Base-by-base conservation (phyloP, 37 sponge, comb jelly and placozoan species). In the Cliona cf. orientalis region DNA sequence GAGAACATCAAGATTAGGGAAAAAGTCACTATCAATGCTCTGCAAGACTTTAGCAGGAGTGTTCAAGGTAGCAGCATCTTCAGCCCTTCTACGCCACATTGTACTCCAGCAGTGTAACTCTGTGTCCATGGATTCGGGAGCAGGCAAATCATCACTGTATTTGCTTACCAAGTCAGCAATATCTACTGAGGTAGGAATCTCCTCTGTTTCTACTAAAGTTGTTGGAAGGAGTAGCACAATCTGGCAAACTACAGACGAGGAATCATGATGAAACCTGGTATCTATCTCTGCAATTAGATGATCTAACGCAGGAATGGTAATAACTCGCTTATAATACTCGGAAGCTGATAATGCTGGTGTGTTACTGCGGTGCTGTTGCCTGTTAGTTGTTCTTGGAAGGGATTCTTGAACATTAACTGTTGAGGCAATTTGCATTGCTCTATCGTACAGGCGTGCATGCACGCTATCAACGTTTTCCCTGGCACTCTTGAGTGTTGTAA, bases 261-360 rank as follows among this genome's bases (percentile, higher is more conserved):
- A 69, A 21, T 21, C 45, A 35, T 7, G 31, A 31, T 81, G 61
- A 69, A 81, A 81, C 31, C 69, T 62, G 11, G 38, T 19, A 28
- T 78, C 62, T 37, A 76, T 60, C 73, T 75, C 68, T n/a, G 53
- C 42, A 39, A 75, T 53, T 31, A 90, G 59, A 29, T 79, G 64
- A 41, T 79, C 76, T 44, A 90, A 43, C 9, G 73, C 23, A 19
- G 80, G 90, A 61, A 91, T 86, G 21, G 79, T 86, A 21, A 80
- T 45, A 53, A 34, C 60, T 22, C 79, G 57, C 23, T 46, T 58
- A 62, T 79, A 85, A 38, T 79, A 69, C 31, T 69, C 72, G 36
- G 26, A 37, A 19, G 44, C 11, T 44, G 39, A 64, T 2, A n/a
- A 25, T 21, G 63, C 72, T 6, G 73, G 72, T 37, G 36, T 19